Evolutionary conservation across 2,888 invertebrate genomes (phyloP).

Genomic region (Leptopilina myrica): DNA sequence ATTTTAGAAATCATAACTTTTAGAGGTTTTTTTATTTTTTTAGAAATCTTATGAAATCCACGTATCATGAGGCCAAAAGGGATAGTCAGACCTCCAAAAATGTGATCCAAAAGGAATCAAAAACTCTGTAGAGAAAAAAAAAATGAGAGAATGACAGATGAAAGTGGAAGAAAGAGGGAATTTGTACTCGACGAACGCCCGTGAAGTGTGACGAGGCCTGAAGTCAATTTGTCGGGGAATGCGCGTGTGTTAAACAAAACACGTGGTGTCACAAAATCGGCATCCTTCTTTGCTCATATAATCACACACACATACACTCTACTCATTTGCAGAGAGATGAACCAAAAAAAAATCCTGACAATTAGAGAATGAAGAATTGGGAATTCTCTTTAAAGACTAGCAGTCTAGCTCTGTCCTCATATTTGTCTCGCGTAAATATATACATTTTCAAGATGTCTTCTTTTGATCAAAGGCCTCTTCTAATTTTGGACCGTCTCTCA

Average conservation of each 20-base stretch:
- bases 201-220: slow-evolving; percentile 70
- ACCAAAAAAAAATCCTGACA: slow-evolving; percentile 40
- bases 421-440: not conserved
- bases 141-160: not conserved
- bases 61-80: not conserved
- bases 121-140: slow-evolving; percentile 10
- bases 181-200: slow-evolving; percentile 51
- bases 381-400: slow-evolving; percentile 48
- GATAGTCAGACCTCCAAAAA: slow-evolving; percentile 39
- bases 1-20: no score
- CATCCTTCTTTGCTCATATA: slow-evolving; percentile 43
- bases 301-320: not conserved
- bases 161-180: slow-evolving; percentile 14
- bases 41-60: no score
- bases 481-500: not conserved
- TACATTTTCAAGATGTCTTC: not conserved
- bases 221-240: slow-evolving; percentile 77
- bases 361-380: slow-evolving; percentile 49
- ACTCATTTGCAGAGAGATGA: not conserved
- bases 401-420: slow-evolving; percentile 50
- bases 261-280: slow-evolving; percentile 67
- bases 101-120: slow-evolving; percentile 44
- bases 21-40: no score
- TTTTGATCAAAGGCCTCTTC: slow-evolving; percentile 12
- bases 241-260: slow-evolving; percentile 68